phyloP scores from a whole-genome alignment of 1,140 invertebrate species.

The Amyelois transitella region DNA sequence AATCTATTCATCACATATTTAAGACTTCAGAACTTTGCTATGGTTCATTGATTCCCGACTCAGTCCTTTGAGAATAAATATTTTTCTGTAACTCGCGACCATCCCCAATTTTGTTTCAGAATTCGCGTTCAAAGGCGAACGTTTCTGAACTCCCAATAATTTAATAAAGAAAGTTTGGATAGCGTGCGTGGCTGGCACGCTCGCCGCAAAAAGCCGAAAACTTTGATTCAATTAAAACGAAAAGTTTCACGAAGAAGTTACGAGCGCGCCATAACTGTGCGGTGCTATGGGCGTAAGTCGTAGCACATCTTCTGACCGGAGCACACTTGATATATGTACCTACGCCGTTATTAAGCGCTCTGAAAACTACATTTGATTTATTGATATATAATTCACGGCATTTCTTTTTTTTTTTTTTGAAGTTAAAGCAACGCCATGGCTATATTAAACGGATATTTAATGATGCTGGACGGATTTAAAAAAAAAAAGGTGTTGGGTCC shows the following conservation, averaged over 20 bases:
- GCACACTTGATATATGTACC: no score
- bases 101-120: constrained; percentile 56
- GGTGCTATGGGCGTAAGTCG: constrained; percentile 16
- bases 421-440: neutral
- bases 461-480: constrained; percentile 52
- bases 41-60: constrained; percentile 2
- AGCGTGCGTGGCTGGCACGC: constrained; percentile 69
- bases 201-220: constrained; percentile 70
- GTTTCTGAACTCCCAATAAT: constrained; percentile 71
- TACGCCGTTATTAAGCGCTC: no score
- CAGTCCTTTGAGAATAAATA: constrained; percentile 28
- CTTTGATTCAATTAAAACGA: constrained; percentile 73
- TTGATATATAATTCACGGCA: no score
- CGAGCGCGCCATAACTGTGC: constrained; percentile 44
- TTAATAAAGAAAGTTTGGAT: constrained; percentile 73
- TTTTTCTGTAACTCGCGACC: constrained; percentile 46
- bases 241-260: constrained; percentile 67
- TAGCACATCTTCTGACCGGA: neutral
- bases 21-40: constrained; percentile 6
- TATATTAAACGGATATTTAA: constrained; percentile 20
- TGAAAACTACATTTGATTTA: no score
- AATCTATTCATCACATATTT: constrained; percentile 10
- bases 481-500: constrained; percentile 61
- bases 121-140: constrained; percentile 62
- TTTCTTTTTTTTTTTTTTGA: no score